Evolutionary conservation across 2,113 vertebrate genomes (phyloP).

Genomic region (Ranitomeya imitator): DNA sequence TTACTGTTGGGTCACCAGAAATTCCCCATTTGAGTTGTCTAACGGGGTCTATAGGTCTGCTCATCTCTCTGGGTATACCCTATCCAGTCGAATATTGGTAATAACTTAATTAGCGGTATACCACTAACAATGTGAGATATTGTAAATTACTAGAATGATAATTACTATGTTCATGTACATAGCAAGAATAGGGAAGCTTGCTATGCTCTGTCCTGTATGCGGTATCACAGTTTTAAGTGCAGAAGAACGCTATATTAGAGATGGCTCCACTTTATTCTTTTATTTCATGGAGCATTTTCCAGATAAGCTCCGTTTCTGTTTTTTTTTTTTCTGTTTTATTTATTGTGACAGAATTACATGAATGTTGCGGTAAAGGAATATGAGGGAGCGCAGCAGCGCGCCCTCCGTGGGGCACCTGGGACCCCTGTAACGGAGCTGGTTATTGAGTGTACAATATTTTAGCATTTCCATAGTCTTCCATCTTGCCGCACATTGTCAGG

Average conservation of each 20-base stretch:
- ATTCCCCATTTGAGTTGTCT: background rate
- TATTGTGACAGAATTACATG: background rate
- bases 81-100: too few species aligned
- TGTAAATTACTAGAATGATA: background rate
- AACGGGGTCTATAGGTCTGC: background rate
- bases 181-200: background rate
- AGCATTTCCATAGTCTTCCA: background rate
- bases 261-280: background rate
- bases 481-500: background rate
- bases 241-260: background rate
- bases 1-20: background rate
- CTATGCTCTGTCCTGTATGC: background rate
- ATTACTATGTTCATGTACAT: background rate
- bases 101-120: too few species aligned
- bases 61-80: too few species aligned
- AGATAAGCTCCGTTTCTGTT: background rate
- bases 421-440: background rate
- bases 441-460: background rate
- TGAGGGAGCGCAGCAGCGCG: background rate
- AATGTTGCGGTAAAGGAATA: slow-evolving; percentile 4
- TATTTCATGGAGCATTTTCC: slow-evolving; percentile 24
- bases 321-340: background rate
- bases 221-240: background rate
- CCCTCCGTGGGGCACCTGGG: background rate
- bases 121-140: background rate